Base-by-base conservation (phyloP, 1,140 invertebrate genomes). In the Drosophila nigrodunni region DNA sequence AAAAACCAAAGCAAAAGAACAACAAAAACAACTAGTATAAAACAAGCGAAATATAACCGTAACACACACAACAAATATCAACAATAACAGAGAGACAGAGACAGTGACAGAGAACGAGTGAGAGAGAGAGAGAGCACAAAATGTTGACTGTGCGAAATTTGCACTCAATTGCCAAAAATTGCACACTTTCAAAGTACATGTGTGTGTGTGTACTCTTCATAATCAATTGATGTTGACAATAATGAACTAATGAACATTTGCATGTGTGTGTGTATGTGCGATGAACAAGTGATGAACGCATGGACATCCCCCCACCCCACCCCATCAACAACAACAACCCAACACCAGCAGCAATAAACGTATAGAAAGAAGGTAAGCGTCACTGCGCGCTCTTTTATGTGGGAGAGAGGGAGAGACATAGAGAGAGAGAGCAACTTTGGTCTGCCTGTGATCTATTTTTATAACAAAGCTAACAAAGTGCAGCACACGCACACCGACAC, bases 401-500 rank as follows among this genome's bases (percentile, higher is more conserved):
- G 57, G 3, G 4, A 30, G 25, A 44, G 34, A 13, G 15, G 18
- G 21, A 34, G 18, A 3, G 21, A 30, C 2, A 5, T 7, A 30
- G 46, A 30, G 4, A 5, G 15, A 30, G 21, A 39, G 7, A 9
- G 46, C 37, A 7, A 2, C 37, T 41, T 30, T 30, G 25, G 25
- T 30, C 25, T 60, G 34, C 2, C 41, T 8, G 39, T n/a, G 18
- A 13, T 41, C 52, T 46, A 77, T 69, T 54, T 66, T 62, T 78
- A 71, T 25, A 46, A 25, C 44, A 25, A 25, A 58, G 62, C 71
- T 35, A 64, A 77, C 34, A 85, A 77, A 80, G 69, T 83, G 81
- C 81, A 85, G 52, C 62, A 69, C 74, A 74, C 69, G 58, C 80
- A 69, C 46, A 57, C 68, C 13, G 64, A 62, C 35, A 18, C 44